Conservation (phyloP, 1,140 invertebrate species). For the Venustaconcha ellipsiformis region DNA sequence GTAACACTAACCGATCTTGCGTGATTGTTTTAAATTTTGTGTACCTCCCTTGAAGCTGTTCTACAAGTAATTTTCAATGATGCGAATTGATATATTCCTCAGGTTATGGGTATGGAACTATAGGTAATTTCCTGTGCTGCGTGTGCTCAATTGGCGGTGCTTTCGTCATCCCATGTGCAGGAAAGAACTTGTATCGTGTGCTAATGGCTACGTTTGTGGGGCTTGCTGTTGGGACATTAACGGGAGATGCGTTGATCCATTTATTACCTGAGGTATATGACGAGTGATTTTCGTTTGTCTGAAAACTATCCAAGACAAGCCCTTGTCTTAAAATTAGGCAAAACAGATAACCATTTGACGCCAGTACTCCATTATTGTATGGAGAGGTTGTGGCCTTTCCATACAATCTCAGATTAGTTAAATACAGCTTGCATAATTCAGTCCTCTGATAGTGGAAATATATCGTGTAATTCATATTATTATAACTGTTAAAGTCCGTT, state of each 20-base stretch:
- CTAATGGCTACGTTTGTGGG: constrained; percentile 65
- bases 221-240: constrained; percentile 67
- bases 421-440: no score
- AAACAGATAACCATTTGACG: no score
- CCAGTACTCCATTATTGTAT: no score
- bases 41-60: neutral
- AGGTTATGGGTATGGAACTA: constrained; percentile 47
- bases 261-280: constrained; percentile 64
- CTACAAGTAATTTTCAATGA: neutral
- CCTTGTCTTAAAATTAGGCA: no score
- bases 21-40: neutral
- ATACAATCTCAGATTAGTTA: no score
- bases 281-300: neutral
- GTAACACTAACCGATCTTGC: neutral
- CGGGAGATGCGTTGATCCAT: constrained; percentile 69
- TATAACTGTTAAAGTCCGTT: no score
- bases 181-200: constrained; percentile 34
- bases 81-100: neutral
- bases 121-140: constrained; percentile 42
- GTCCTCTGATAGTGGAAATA: no score
- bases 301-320: no score
- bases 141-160: constrained; percentile 44
- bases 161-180: constrained; percentile 32
- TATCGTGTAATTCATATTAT: no score
- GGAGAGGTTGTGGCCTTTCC: no score